A percentile compares a stretch with the other conserved stretches of the same genome.
Conservation (phyloP, 2,888 invertebrate species). For the Hylaea fasciaria region DNA sequence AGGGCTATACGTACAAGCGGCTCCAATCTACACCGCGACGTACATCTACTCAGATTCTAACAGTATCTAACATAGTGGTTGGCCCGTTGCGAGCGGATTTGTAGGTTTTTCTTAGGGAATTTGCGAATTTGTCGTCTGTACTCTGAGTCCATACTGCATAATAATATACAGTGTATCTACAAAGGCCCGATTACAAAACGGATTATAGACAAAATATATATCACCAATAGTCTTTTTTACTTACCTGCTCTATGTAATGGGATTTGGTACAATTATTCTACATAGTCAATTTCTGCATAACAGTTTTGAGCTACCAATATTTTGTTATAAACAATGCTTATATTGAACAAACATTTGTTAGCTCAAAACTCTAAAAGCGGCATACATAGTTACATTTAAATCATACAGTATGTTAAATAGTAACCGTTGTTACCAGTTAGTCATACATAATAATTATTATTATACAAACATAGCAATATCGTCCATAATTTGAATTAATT, state of each 20-base stretch:
- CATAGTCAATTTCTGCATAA: conserved; percentile 38
- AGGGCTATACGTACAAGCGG: conserved; percentile 17
- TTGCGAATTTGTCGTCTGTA: not conserved
- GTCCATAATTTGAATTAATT: conserved; percentile 61
- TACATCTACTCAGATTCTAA: too few species aligned
- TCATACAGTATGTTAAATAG: conserved; percentile 53
- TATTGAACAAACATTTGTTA: conserved; percentile 11
- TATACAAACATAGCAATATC: conserved; percentile 35
- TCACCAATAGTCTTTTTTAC: conserved; percentile 4
- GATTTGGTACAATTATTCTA: conserved; percentile 34
- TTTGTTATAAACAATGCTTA: not conserved
- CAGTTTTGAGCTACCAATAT: conserved; percentile 28
- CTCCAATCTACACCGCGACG: not conserved
- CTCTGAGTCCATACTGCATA: conserved; percentile 16
- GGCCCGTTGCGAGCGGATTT: not conserved
- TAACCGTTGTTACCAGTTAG: conserved; percentile 79
- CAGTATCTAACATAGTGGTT: too few species aligned
- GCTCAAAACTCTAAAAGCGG: conserved; percentile 26
- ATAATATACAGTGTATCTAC: conserved; percentile 34
- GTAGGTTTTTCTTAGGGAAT: conserved; percentile 1
- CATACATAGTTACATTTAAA: conserved; percentile 39
- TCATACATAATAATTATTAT: conserved; percentile 49
- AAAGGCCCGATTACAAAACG: conserved; percentile 26
- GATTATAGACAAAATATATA: conserved; percentile 13
- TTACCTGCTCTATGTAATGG: conserved; percentile 26